Conservation (phyloP, 2,113 vertebrate species). For the Pseudorasbora parva region DNA sequence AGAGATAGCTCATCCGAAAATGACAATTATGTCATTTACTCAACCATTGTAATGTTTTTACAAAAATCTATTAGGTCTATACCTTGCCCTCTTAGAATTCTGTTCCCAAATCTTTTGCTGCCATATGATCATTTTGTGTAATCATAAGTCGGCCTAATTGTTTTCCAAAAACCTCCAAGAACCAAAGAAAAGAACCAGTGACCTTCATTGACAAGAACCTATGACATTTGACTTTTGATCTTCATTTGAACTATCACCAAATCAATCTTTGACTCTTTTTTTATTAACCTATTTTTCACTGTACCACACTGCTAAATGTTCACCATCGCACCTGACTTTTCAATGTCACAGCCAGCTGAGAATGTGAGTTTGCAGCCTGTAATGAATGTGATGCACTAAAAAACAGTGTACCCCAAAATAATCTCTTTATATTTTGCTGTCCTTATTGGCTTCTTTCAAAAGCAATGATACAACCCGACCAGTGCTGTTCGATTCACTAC, state of each 20-base stretch:
- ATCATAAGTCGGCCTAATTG: neutral
- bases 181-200: too few relatives aligned
- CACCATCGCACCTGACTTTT: neutral
- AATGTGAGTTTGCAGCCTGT: neutral
- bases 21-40: neutral
- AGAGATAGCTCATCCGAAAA: conserved; percentile 6
- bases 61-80: neutral
- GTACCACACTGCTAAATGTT: neutral
- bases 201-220: too few relatives aligned
- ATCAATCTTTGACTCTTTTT: neutral
- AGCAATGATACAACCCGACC: neutral
- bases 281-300: neutral
- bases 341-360: neutral
- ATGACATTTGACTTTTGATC: neutral
- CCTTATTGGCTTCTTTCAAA: neutral
- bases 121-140: neutral
- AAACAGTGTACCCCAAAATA: neutral
- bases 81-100: neutral
- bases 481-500: neutral
- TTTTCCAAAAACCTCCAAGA: too few relatives aligned
- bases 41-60: neutral
- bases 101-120: neutral
- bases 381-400: neutral
- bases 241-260: neutral
- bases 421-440: neutral